Conservation (phyloP, 2,113 vertebrate genomes). For the Ceyx melanurus region DNA sequence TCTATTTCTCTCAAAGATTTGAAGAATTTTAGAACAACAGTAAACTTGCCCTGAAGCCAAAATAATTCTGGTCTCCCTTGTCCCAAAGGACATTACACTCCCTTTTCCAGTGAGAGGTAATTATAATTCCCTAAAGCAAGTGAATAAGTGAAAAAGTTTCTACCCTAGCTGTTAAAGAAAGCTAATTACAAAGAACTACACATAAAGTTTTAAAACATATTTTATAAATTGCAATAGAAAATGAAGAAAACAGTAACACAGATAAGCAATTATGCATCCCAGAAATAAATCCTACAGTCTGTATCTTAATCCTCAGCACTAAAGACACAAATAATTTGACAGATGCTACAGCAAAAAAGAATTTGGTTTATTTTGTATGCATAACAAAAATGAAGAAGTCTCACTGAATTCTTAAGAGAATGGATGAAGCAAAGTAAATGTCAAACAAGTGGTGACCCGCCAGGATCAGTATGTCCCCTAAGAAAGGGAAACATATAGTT, state of each 20-base stretch:
- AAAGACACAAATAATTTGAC: neutral
- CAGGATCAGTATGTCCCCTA: neutral
- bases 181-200: neutral
- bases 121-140: neutral
- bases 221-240: neutral
- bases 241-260: neutral
- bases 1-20: neutral
- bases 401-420: neutral
- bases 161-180: neutral
- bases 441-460: neutral
- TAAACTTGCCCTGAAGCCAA: neutral
- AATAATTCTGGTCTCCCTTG: neutral
- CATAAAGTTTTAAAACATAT: neutral
- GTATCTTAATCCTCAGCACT: neutral
- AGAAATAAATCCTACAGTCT: neutral
- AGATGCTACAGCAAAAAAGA: neutral
- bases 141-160: neutral
- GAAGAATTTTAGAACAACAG: neutral
- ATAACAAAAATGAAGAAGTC: neutral
- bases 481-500: neutral
- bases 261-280: neutral
- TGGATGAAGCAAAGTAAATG: neutral
- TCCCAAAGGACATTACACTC: neutral
- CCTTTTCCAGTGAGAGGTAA: neutral
- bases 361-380: neutral